phyloP scores from a whole-genome alignment of 2,888 invertebrate species.

The Dendrolimus houi region DNA sequence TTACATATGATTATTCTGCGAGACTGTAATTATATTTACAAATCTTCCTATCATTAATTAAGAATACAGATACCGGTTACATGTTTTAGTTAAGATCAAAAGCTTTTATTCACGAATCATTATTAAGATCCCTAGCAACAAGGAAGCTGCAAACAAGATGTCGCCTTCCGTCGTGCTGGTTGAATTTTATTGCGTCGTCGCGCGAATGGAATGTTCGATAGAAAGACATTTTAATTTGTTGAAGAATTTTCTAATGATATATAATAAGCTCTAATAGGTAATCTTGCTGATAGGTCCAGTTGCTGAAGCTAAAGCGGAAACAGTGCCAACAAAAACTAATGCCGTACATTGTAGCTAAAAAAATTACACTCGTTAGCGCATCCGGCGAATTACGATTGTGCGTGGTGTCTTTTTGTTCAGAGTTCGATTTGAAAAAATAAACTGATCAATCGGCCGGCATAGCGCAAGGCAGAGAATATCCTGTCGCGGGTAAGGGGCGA shows the following conservation, averaged over 20 bases:
- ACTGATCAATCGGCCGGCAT: conserved; percentile 59
- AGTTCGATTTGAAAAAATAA: conserved; percentile 51
- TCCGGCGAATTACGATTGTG: conserved; percentile 70
- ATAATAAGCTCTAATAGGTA: conserved; percentile 27
- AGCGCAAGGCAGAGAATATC: conserved; percentile 59
- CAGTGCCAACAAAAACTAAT: conserved; percentile 52
- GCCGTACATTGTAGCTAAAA: conserved; percentile 48
- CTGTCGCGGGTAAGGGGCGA: conserved; percentile 49
- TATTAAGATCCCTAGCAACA: conserved; percentile 15
- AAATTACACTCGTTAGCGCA: conserved; percentile 71
- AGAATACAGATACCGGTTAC: conserved; percentile 21
- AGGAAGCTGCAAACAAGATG: conserved; percentile 27
- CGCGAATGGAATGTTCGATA: conserved; percentile 17
- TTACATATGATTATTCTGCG: too few relatives aligned
- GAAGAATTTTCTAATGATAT: conserved; percentile 22
- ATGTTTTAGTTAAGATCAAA: conserved; percentile 33
- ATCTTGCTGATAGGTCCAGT: conserved; percentile 26
- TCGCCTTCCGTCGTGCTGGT: conserved; percentile 2
- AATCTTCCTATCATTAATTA: neutral
- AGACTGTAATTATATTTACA: too few relatives aligned
- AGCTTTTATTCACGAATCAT: conserved; percentile 10
- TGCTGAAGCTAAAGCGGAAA: conserved; percentile 52
- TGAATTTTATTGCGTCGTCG: conserved; percentile 5
- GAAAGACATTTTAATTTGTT: conserved; percentile 19
- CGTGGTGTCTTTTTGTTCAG: conserved; percentile 51